These are phyloP conservation scores for Orchesella flavescens DNA, from an alignment of 2,888 invertebrate species.

Conservation along the genomic window DNA sequence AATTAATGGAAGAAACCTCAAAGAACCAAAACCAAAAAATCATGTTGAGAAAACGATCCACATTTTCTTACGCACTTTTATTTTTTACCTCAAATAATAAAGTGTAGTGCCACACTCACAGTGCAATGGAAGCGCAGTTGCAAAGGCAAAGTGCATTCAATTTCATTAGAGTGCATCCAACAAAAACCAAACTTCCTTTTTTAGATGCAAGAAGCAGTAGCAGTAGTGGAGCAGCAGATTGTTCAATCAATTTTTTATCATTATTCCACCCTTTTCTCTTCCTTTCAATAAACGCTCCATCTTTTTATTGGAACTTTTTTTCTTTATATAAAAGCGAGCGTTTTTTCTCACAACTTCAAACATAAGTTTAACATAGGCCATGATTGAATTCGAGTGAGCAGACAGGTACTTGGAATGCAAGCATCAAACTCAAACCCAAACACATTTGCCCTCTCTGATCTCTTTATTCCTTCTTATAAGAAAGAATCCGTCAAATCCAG, in stretches of 20 bases:
- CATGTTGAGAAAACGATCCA: neutral
- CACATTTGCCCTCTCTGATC: conserved; percentile 33
- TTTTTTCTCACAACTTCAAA: neutral
- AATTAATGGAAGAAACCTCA: neutral
- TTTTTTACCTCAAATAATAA: conserved; percentile 17
- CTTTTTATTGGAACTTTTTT: no score
- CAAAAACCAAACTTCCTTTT: conserved; percentile 6
- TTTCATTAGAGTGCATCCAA: conserved; percentile 22
- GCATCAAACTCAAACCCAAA: conserved; percentile 39
- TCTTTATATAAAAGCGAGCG: neutral
- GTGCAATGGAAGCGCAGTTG: neutral
- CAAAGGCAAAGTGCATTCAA: conserved; percentile 6
- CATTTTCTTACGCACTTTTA: conserved; percentile 17
- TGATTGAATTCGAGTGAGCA: conserved; percentile 55
- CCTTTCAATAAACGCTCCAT: neutral
- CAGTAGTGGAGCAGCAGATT: neutral
- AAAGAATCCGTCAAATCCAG: conserved; percentile 58
- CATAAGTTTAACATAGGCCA: neutral
- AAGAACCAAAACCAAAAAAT: neutral
- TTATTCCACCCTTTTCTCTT: conserved; percentile 18
- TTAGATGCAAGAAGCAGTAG: neutral
- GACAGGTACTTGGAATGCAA: conserved; percentile 60
- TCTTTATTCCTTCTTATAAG: no score
- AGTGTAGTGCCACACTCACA: neutral
- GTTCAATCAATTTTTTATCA: conserved; percentile 11